These are phyloP conservation scores for Eugnorisma glareosa DNA, from an alignment of 2,888 invertebrate genomes.

Conservation along the genomic window DNA sequence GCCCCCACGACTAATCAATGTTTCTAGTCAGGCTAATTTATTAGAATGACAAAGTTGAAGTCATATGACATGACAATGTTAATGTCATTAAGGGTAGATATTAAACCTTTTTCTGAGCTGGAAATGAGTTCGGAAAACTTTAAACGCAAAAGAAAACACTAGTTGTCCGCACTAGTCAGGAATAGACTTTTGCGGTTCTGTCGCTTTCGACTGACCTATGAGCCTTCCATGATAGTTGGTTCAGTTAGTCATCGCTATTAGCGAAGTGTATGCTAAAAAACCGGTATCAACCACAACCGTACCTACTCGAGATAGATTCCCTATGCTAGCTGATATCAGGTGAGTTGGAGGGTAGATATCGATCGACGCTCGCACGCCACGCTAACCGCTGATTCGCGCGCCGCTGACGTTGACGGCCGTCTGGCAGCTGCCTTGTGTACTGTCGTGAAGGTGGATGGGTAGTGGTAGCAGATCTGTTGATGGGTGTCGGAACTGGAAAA, in stretches of 20 bases:
- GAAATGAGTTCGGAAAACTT: not conserved
- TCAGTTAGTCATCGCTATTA: not conserved
- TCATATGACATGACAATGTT: not conserved
- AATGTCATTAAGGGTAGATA: not conserved
- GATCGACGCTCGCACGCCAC: conserved; percentile 73
- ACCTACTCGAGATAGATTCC: conserved; percentile 50
- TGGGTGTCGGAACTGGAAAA: not conserved
- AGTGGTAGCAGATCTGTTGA: conserved; percentile 44
- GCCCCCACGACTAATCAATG: not conserved
- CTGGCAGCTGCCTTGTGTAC: conserved; percentile 79
- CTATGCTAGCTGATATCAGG: conserved; percentile 27
- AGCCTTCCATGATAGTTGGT: not conserved
- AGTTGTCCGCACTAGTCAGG: not conserved
- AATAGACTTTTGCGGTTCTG: not conserved
- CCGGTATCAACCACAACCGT: conserved; percentile 7
- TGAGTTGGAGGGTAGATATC: conserved; percentile 74
- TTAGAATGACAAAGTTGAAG: not conserved
- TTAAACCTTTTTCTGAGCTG: not conserved
- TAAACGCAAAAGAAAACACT: not conserved
- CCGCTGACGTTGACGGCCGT: conserved; percentile 79
- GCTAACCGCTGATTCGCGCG: conserved; percentile 79
- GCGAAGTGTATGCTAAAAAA: conserved; percentile 20
- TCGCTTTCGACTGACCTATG: not conserved
- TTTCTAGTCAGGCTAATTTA: not conserved
- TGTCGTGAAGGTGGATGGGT: conserved; percentile 66